A percentile compares a stretch with the other conserved stretches of the same genome.
phyloP scores from a whole-genome alignment of 2,888 invertebrate genomes.

The Cremastobaeus sp. region DNA sequence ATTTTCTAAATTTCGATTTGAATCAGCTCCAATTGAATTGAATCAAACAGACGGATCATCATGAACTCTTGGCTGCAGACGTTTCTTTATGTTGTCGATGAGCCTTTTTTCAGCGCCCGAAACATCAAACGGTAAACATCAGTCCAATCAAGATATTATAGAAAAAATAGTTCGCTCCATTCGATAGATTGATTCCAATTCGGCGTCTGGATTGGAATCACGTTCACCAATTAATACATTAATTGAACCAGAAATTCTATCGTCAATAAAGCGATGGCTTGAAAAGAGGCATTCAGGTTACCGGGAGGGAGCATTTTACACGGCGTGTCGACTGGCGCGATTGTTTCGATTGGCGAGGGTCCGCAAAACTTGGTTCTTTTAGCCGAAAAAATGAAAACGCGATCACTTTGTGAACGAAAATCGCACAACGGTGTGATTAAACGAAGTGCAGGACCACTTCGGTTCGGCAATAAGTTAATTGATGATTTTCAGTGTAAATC shows the following conservation, averaged over 20 bases:
- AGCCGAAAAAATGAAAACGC: too few relatives aligned
- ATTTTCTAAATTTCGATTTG: too few relatives aligned
- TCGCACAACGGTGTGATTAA: too few relatives aligned
- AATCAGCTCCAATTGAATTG: too few relatives aligned
- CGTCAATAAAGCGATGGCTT: constrained; percentile 7
- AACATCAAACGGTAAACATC: constrained; percentile 9
- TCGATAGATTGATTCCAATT: constrained; percentile 19
- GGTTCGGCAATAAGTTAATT: too few relatives aligned
- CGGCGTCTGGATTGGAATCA: background rate
- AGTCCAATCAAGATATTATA: constrained; percentile 26
- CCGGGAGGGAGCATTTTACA: background rate
- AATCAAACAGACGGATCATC: too few relatives aligned
- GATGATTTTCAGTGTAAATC: too few relatives aligned
- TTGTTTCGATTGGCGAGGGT: too few relatives aligned
- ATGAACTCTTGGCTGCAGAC: background rate
- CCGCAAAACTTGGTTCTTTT: too few relatives aligned
- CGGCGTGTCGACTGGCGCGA: background rate
- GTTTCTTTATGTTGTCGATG: constrained; percentile 2
- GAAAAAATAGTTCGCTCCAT: constrained; percentile 25
- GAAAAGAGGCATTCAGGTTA: constrained; percentile 11
- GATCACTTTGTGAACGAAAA: too few relatives aligned
- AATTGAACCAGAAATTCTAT: constrained; percentile 35
- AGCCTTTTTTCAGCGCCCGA: constrained; percentile 11
- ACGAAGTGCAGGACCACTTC: too few relatives aligned
- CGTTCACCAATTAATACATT: constrained; percentile 32